phyloP scores from a whole-genome alignment of 2,888 invertebrate species.

The Celastrina argiolus region DNA sequence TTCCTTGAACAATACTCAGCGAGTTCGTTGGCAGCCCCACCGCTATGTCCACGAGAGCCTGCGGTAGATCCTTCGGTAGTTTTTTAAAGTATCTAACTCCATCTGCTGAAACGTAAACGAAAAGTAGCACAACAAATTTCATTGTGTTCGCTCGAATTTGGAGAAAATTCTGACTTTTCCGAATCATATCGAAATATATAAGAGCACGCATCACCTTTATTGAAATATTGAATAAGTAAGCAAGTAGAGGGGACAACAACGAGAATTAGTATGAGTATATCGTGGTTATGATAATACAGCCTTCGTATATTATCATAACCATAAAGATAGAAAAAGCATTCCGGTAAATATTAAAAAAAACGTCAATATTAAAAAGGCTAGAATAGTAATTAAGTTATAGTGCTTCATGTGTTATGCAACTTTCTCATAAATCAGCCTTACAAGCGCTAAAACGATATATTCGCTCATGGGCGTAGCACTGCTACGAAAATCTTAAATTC shows the following conservation, averaged over 20 bases:
- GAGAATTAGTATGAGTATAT: too few species aligned
- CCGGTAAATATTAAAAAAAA: too few species aligned
- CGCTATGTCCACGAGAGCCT: conserved; percentile 65
- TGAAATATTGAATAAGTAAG: background rate
- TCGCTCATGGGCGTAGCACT: too few species aligned
- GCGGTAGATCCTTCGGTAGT: conserved; percentile 55
- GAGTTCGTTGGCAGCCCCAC: conserved; percentile 55
- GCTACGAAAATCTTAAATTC: too few species aligned
- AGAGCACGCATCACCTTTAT: background rate
- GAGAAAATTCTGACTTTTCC: background rate
- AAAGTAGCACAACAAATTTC: background rate
- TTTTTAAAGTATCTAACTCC: conserved; percentile 42
- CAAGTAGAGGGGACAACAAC: background rate
- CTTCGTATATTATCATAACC: too few species aligned
- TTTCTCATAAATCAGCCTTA: too few species aligned
- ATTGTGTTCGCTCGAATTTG: background rate
- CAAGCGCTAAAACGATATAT: too few species aligned
- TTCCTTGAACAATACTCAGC: conserved; percentile 60
- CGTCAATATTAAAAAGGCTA: too few species aligned
- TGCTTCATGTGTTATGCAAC: too few species aligned
- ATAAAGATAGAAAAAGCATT: too few species aligned
- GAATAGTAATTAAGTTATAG: too few species aligned
- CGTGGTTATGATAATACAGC: too few species aligned
- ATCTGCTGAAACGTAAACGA: background rate
- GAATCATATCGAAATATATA: background rate